Evolutionary conservation across 2,113 vertebrate genomes (phyloP).

Genomic region (Rhea americana): DNA sequence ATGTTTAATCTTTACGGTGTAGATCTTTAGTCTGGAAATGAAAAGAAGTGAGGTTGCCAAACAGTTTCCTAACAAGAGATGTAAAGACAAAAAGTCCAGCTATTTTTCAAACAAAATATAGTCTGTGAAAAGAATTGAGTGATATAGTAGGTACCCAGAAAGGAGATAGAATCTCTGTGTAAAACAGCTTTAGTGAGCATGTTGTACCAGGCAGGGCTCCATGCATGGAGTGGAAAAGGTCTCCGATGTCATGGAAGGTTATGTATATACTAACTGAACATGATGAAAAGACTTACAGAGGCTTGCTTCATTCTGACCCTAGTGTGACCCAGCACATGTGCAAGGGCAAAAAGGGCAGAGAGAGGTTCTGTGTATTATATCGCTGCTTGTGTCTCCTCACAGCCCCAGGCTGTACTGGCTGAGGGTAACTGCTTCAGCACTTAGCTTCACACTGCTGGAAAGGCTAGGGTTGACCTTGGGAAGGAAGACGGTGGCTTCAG

Average conservation of each 20-base stretch:
- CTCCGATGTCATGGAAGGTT: not conserved
- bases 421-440: not conserved
- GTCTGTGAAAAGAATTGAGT: not conserved
- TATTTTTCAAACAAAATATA: too few relatives aligned
- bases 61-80: not conserved
- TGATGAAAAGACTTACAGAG: not conserved
- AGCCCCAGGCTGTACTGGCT: not conserved
- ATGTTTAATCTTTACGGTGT: not conserved
- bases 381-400: not conserved
- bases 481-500: not conserved
- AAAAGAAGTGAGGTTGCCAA: not conserved
- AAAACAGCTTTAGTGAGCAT: not conserved
- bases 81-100: not conserved
- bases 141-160: not conserved
- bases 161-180: not conserved
- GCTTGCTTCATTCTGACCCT: not conserved
- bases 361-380: not conserved
- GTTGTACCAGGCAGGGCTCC: not conserved
- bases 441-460: not conserved
- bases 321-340: not conserved
- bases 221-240: not conserved
- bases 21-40: not conserved
- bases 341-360: not conserved
- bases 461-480: too few relatives aligned
- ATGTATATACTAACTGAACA: not conserved